phyloP scores from a whole-genome alignment of 2,888 invertebrate species.

The Saturnia japonica region DNA sequence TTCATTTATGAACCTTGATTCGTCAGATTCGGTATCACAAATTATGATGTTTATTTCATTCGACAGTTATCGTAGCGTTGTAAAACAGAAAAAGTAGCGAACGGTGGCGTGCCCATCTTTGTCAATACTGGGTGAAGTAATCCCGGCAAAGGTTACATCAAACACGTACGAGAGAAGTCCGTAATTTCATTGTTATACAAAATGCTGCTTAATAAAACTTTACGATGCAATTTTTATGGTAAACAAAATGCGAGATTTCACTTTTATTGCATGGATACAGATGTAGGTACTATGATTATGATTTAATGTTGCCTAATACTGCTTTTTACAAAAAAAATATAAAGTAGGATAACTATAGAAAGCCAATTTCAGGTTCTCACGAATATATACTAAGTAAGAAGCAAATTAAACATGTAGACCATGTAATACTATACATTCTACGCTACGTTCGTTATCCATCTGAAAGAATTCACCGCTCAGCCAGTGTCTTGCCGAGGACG shows the following conservation, averaged over 20 bases:
- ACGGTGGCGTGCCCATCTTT: constrained; percentile 47
- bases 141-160: constrained; percentile 46
- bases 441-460: too few relatives aligned
- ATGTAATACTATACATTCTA: too few relatives aligned
- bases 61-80: background rate
- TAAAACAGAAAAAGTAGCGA: constrained; percentile 6
- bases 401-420: too few relatives aligned
- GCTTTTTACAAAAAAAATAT: too few relatives aligned
- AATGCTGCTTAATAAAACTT: constrained; percentile 53
- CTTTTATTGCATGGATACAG: background rate
- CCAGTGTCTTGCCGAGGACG: too few relatives aligned
- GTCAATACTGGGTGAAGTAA: constrained; percentile 54
- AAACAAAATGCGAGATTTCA: background rate
- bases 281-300: background rate
- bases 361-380: too few relatives aligned
- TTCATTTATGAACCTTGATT: background rate
- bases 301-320: background rate
- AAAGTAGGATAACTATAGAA: too few relatives aligned
- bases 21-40: background rate
- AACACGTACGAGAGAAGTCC: constrained; percentile 47
- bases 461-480: too few relatives aligned
- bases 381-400: too few relatives aligned
- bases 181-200: constrained; percentile 8
- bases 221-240: constrained; percentile 36
- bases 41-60: background rate